Evolutionary conservation across 2,888 invertebrate genomes (phyloP).

Genomic region (Cheilosia scutellata): DNA sequence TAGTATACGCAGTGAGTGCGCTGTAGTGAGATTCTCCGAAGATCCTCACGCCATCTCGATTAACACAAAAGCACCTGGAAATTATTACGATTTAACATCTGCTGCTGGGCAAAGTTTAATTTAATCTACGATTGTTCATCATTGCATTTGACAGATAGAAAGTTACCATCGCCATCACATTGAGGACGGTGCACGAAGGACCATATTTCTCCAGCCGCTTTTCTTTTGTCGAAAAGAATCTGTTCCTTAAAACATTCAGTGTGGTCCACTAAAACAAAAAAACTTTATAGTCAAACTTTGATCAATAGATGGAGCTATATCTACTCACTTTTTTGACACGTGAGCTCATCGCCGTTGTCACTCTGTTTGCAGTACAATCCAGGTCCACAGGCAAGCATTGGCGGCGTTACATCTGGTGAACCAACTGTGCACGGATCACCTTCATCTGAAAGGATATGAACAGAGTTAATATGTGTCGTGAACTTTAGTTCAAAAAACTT

Average conservation of each 20-base stretch:
- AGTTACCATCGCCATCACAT: slow-evolving; percentile 88
- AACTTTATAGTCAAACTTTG: not conserved
- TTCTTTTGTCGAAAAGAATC: slow-evolving; percentile 85
- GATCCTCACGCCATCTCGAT: slow-evolving; percentile 87
- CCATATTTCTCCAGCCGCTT: slow-evolving; percentile 85
- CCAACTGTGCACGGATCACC: slow-evolving; percentile 85
- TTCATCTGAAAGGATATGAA: slow-evolving; percentile 82
- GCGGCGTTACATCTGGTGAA: slow-evolving; percentile 85
- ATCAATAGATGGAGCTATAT: not conserved
- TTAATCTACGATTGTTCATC: slow-evolving; percentile 88
- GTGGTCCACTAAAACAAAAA: slow-evolving; percentile 67
- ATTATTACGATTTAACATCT: not conserved
- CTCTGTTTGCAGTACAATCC: slow-evolving; percentile 78
- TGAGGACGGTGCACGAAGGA: slow-evolving; percentile 85
- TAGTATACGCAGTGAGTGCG: slow-evolving; percentile 83
- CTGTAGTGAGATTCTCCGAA: slow-evolving; percentile 87
- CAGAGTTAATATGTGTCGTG: not conserved
- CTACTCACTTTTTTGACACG: slow-evolving; percentile 86
- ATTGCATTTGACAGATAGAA: slow-evolving; percentile 86
- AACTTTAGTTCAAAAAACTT: slow-evolving; percentile 74
- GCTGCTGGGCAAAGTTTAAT: not conserved
- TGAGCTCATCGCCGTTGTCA: slow-evolving; percentile 78
- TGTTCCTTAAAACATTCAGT: slow-evolving; percentile 74
- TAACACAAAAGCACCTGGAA: slow-evolving; percentile 87
- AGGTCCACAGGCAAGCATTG: slow-evolving; percentile 86